Base-by-base conservation (phyloP, 2,797 vertebrate species). In the Mormyrus proboscirostris region DNA sequence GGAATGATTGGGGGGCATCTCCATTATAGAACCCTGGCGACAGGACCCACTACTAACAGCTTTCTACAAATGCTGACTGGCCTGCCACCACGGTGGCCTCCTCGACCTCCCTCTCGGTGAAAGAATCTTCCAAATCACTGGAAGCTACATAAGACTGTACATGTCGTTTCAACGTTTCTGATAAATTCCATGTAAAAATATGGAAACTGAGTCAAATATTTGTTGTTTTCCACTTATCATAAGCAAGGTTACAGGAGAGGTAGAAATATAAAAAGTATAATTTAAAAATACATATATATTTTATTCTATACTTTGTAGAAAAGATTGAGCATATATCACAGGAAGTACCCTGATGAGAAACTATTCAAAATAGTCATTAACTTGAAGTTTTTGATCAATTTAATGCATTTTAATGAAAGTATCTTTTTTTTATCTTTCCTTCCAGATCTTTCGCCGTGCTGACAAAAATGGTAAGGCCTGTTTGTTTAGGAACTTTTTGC, bases 371-470 rank as follows among this genome's bases (percentile, higher is more conserved):
- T 82, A 82, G 16, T 47, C 76, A 44, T 47, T 82, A 82, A 9
- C 38, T 82, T 82, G 6, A 47, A 44, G 16, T 86, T 84, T 19
- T 88, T 59, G 53, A 90, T 84, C 49, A 55, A 16, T 22, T 88
- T n/a, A 55, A 85, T 76, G 12, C 9, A 55, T 73, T 73, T 87
- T 86, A 41, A 90, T 55, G 16, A 51, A 5, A 53, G 90, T 92
- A 73, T 92, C 55, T 83, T 62, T 12, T 62, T 12, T 89, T n/a
- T 93, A 94, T 94, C 93, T 92, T 82, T 96, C 97, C 65, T 73
- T 73, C 86, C 96, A 98, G 98, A 97, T 99, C 93, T 98, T 99
- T 94, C 96, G 96, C n/a, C 95, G 97, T 93, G 98, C 97, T 0
- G 97, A 99, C 95, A 99, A 99, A 95, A 98, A 99, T 0, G 98